phyloP scores from a whole-genome alignment of 1,140 invertebrate genomes.

The Drosophila pallidifrons region DNA sequence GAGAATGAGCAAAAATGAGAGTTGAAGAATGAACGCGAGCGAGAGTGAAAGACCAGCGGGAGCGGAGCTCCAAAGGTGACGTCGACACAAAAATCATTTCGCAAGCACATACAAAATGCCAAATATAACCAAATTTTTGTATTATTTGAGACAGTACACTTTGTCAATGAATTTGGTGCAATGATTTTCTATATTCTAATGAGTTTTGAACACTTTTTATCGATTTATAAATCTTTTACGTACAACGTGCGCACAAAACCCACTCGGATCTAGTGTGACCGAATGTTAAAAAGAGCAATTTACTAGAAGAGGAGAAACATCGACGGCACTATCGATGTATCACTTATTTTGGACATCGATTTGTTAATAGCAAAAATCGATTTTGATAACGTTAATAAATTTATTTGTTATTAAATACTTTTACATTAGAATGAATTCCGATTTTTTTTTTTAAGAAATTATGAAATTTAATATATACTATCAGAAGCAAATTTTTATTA shows the following conservation, averaged over 20 bases:
- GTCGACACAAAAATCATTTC: slow-evolving; percentile 71
- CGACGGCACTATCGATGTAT: no score
- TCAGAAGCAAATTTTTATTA: no score
- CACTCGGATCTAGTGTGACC: slow-evolving; percentile 54
- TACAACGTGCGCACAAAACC: slow-evolving; percentile 76
- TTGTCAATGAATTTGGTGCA: background rate
- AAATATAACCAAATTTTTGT: slow-evolving; percentile 7
- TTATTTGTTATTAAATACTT: no score
- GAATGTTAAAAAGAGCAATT: slow-evolving; percentile 46
- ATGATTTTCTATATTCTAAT: slow-evolving; percentile 7
- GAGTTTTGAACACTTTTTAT: slow-evolving; percentile 16
- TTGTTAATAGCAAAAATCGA: no score
- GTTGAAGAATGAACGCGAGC: slow-evolving; percentile 46
- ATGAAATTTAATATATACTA: no score
- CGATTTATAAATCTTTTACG: slow-evolving; percentile 66
- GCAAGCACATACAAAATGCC: slow-evolving; percentile 28
- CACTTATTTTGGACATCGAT: background rate
- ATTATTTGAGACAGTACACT: background rate
- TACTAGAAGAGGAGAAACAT: background rate
- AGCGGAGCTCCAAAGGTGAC: slow-evolving; percentile 73
- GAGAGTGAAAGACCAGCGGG: slow-evolving; percentile 33
- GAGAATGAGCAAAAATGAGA: slow-evolving; percentile 32
- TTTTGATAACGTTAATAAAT: no score
- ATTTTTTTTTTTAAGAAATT: no score
- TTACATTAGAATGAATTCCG: no score